A percentile compares a stretch with the other conserved stretches of the same genome.
phyloP scores from a whole-genome alignment of 2,797 vertebrate genomes.

The Astyanax mexicanus region DNA sequence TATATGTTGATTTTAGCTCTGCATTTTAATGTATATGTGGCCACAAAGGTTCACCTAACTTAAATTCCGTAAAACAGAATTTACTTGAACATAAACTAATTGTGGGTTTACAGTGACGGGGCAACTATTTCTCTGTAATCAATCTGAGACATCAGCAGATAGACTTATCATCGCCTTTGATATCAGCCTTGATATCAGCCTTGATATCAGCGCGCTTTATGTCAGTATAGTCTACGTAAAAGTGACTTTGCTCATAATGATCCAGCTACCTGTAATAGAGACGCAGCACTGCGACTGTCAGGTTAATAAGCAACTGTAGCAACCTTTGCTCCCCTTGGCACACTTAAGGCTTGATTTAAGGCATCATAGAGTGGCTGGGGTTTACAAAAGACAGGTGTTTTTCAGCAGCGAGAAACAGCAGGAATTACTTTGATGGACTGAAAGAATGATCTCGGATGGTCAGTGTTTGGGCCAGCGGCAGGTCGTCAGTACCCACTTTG shows the following conservation, averaged over 20 bases:
- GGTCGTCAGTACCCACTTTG: conserved; percentile 39
- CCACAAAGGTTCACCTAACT: too few relatives aligned
- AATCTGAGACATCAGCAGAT: background rate
- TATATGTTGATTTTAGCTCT: too few relatives aligned
- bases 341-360: conserved; percentile 65
- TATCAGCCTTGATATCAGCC: background rate
- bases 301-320: conserved; percentile 81
- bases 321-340: conserved; percentile 79
- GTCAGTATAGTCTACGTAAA: conserved; percentile 32
- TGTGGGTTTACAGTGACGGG: background rate
- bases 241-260: conserved; percentile 43
- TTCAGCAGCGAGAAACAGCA: conserved; percentile 46
- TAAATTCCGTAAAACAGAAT: too few relatives aligned
- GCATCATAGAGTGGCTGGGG: conserved; percentile 43
- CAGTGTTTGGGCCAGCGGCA: conserved; percentile 49
- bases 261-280: conserved; percentile 67
- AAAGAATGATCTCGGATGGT: conserved; percentile 20
- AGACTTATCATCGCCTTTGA: conserved; percentile 1
- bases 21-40: too few relatives aligned
- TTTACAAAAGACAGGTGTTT: conserved; percentile 29
- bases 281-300: conserved; percentile 61
- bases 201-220: background rate
- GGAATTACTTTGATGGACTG: conserved; percentile 20
- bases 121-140: background rate
- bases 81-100: too few relatives aligned